Conservation (phyloP, 2,888 invertebrate genomes). For the Pandemis corylana region DNA sequence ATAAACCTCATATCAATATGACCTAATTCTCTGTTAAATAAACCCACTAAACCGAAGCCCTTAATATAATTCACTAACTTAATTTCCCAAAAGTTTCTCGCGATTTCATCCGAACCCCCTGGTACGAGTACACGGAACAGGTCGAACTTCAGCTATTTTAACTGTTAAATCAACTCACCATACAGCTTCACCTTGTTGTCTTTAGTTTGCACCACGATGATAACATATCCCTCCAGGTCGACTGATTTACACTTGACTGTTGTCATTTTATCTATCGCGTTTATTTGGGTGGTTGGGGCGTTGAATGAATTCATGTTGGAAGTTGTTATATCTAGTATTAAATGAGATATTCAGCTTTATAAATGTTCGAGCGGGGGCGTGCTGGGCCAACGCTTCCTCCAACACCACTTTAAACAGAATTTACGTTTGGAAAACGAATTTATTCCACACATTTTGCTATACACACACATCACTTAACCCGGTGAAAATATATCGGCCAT, state of each 20-base stretch:
- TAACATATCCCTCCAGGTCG: conserved; percentile 97
- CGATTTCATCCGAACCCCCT: neutral
- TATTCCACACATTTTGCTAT: conserved; percentile 66
- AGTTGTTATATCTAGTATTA: conserved; percentile 15
- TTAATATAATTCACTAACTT: too few relatives aligned
- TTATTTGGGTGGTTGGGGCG: conserved; percentile 80
- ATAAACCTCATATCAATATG: too few relatives aligned
- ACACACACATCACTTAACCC: conserved; percentile 69
- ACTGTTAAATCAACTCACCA: conserved; percentile 82
- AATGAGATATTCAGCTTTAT: conserved; percentile 16
- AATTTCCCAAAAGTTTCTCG: neutral
- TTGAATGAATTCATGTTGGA: conserved; percentile 79
- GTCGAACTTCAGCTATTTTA: neutral
- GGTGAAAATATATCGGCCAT: conserved; percentile 73
- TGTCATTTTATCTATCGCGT: conserved; percentile 78
- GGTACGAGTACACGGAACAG: too few relatives aligned
- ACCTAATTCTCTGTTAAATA: too few relatives aligned
- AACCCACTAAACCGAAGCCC: too few relatives aligned
- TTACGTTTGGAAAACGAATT: conserved; percentile 66
- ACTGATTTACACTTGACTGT: conserved; percentile 86
- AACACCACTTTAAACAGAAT: conserved; percentile 78
- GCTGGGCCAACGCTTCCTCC: conserved; percentile 76
- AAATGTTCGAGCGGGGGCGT: conserved; percentile 38
- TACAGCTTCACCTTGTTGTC: conserved; percentile 97
- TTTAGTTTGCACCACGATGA: conserved; percentile 96